Evolutionary conservation across 2,888 invertebrate species (phyloP), one percentile per base, ranked within the genome.

Genomic region (Apocheima hispidaria): DNA sequence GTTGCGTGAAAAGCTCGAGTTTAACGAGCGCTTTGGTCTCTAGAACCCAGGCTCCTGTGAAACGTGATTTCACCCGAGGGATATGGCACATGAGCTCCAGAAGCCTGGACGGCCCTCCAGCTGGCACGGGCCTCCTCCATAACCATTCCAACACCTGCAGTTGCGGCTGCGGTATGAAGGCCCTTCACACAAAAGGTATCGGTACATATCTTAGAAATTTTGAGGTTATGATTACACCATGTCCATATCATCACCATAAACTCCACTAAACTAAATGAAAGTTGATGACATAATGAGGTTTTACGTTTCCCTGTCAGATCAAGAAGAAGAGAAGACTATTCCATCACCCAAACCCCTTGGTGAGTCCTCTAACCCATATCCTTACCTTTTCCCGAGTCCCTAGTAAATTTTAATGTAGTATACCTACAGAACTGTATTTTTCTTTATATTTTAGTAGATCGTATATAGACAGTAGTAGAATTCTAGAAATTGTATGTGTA

Each of bases 41-140:
- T 60, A 86, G 90, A 20, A 81, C 86, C 4, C 86, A 88, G 44
- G 81, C 84, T 43, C 88, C 92, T 16, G 87, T 90, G 49, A 95
- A 95, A 83, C 94, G 94, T 74, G 95, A 96, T 84, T 94, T 95
- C 68, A 94, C 95, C 0, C 92, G 96, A 70, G 95, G 95, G 70
- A 88, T 96, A 76, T 96, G 96, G 96, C 95, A 95, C 93, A 94
- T 96, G 95, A 95, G 89, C 77, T 89, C 91, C 14, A 88, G 87
- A 57, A 83, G 87, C 56, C 65, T 90, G 60, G 87, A 88, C 69
- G 87, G 88, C 28, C 71, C 82, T 28, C 68, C 80, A 9, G 72
- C 79, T 0, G 72, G 85, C 16, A 81, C 90, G 12, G 78, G 84
- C 21, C 86, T 91, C 16, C 86, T 94, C 16, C 91, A 93, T 66